A percentile compares a stretch with the other conserved stretches of the same genome.
Evolutionary conservation across 1,140 invertebrate species (phyloP).

Genomic region (Cotesia typhae): DNA sequence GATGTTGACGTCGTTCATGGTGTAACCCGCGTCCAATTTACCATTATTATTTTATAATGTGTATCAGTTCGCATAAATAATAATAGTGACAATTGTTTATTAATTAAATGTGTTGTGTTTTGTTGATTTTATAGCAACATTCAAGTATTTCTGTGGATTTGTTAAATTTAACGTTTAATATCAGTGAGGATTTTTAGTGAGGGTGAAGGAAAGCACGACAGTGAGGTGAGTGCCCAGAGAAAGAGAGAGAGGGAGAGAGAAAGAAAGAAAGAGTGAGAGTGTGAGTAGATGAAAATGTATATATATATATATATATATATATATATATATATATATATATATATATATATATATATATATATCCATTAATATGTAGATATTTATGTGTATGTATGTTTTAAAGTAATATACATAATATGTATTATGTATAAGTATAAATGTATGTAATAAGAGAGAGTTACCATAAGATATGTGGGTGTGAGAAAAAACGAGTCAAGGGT

Average conservation of each 20-base stretch:
- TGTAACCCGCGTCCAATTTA: constrained; percentile 53
- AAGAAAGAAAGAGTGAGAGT: no score
- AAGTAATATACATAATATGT: no score
- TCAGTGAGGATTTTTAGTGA: not conserved
- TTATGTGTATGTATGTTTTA: no score
- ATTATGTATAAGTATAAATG: no score
- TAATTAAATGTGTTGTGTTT: not conserved
- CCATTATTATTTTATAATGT: constrained; percentile 49
- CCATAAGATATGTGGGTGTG: constrained; percentile 42
- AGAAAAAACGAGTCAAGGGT: not conserved
- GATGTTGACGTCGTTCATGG: constrained; percentile 61
- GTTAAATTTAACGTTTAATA: not conserved
- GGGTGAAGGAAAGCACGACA: constrained; percentile 36
- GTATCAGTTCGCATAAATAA: constrained; percentile 33
- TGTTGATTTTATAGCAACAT: not conserved
- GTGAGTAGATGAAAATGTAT: not conserved
- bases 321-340: no score
- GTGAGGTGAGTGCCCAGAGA: constrained; percentile 31
- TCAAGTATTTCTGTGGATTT: not conserved
- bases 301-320: no score
- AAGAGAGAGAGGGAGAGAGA: no score
- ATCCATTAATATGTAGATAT: no score
- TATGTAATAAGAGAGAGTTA: constrained; percentile 27
- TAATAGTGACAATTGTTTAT: not conserved
- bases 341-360: not conserved